Base-by-base conservation (phyloP, 2,797 vertebrate genomes). In the Halcyon badia region DNA sequence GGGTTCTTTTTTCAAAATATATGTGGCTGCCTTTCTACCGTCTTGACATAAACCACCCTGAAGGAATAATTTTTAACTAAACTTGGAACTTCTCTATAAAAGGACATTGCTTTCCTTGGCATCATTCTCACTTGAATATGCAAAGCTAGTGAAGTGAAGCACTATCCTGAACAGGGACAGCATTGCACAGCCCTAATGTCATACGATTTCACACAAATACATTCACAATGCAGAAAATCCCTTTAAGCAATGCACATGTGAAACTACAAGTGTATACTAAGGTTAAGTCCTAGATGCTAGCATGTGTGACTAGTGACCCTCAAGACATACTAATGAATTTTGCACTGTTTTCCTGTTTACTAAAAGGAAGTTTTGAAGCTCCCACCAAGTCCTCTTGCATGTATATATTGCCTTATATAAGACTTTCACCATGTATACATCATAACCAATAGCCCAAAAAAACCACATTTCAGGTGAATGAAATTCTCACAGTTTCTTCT, bases 401-500 rank as follows among this genome's bases (percentile, higher is more conserved):
- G 11, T 28, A 12, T 28, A 22, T 37, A 65, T 31, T 54, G 6
- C 16, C n/a, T 33, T 31, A 4, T 1, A 10, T 30, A 44, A 49
- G 33, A 68, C 7, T 51, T 69, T 9, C 10, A n/a, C 9, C 28
- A 11, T 21, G 21, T 16, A 21, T 20, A 42, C 8, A 5, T 58
- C 22, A 2, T 35, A 87, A 65, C 24, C 5, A 57, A 30, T 4
- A 58, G 6, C 65, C 37, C 35, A 25, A 42, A 46, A 28, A n/a
- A 2, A 6, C 18, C 28, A 2, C 3, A 44, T n/a, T 39, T 66
- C 7, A 62, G 10, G 3, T 13, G 3, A 76, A 46, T 4, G 2
- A 52, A 35, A 39, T 21, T 51, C 17, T 31, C 56, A 13, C 14
- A 22, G 6, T 31, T 81, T 57, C 28, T 90, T 25, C 30, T 65